A percentile compares a stretch with the other conserved stretches of the same genome.
These are phyloP conservation scores for Microctonus brassicae DNA, from an alignment of 2,888 invertebrate species.

Conservation along the genomic window DNA sequence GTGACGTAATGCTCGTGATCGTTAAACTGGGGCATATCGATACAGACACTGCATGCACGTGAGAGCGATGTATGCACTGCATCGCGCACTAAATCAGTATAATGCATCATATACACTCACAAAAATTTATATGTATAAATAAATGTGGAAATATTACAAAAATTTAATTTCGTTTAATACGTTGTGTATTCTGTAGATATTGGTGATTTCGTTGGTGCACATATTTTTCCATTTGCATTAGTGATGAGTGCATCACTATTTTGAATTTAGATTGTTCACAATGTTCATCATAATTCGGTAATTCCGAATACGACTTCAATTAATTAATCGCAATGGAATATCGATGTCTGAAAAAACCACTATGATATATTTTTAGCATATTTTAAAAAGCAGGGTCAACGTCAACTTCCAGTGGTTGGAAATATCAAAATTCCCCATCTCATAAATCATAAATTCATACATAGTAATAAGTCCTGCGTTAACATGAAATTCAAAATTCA, in stretches of 20 bases:
- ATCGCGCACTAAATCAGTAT: background rate
- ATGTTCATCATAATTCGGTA: background rate
- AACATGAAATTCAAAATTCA: no score
- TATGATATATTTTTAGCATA: conserved; percentile 18
- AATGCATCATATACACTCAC: background rate
- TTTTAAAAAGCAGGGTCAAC: conserved; percentile 12
- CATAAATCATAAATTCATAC: no score
- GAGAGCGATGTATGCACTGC: conserved; percentile 9
- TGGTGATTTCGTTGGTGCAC: background rate
- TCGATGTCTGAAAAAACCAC: conserved; percentile 19
- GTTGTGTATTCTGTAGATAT: background rate
- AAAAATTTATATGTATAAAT: background rate
- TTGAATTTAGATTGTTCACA: background rate
- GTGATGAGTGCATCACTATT: background rate
- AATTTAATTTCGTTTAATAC: background rate
- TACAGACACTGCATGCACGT: conserved; percentile 28
- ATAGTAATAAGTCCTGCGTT: no score
- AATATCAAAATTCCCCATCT: no score
- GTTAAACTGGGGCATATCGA: conserved; percentile 45
- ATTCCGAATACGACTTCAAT: conserved; percentile 12
- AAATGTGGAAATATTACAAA: background rate
- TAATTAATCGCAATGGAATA: conserved; percentile 4
- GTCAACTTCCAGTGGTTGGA: conserved; percentile 10
- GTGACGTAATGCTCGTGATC: conserved; percentile 46
- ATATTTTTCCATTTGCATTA: background rate